These are phyloP conservation scores for Conomelus anceps DNA, from an alignment of 2,888 invertebrate species.

Conservation along the genomic window DNA sequence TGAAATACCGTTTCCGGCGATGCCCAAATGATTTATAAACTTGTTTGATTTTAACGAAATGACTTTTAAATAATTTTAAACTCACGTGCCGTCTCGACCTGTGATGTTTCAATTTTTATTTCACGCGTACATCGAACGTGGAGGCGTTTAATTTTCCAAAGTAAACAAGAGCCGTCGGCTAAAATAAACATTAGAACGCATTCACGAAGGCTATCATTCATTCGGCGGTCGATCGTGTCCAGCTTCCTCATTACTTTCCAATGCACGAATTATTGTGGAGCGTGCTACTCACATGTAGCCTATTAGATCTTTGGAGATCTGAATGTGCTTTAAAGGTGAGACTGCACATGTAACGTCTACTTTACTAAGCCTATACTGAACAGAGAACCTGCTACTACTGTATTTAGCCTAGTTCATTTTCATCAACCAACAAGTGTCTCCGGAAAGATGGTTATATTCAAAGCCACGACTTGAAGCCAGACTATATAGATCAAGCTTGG, in stretches of 20 bases:
- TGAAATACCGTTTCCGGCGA: not conserved
- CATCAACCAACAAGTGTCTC: not conserved
- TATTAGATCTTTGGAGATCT: not conserved
- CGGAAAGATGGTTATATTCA: too few species aligned
- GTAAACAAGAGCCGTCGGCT: not conserved
- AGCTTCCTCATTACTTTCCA: not conserved
- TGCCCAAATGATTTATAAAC: not conserved
- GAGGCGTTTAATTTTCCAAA: not conserved
- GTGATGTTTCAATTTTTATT: not conserved
- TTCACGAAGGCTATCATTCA: not conserved
- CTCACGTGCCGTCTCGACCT: not conserved
- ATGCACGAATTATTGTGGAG: not conserved
- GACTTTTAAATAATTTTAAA: too few species aligned
- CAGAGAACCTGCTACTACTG: not conserved
- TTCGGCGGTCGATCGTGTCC: not conserved
- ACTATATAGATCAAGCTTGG: too few species aligned
- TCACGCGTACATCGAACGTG: not conserved
- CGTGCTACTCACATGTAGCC: not conserved
- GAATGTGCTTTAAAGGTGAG: not conserved
- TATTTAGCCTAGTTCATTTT: not conserved
- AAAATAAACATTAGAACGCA: not conserved
- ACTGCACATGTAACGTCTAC: not conserved
- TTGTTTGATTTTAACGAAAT: too few species aligned
- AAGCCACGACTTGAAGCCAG: too few species aligned
- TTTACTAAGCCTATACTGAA: too few species aligned